Percentiles rank a stretch among this genome's conserved stretches.
phyloP scores from a whole-genome alignment of 2,888 invertebrate species.

The Tipula vernalis region DNA sequence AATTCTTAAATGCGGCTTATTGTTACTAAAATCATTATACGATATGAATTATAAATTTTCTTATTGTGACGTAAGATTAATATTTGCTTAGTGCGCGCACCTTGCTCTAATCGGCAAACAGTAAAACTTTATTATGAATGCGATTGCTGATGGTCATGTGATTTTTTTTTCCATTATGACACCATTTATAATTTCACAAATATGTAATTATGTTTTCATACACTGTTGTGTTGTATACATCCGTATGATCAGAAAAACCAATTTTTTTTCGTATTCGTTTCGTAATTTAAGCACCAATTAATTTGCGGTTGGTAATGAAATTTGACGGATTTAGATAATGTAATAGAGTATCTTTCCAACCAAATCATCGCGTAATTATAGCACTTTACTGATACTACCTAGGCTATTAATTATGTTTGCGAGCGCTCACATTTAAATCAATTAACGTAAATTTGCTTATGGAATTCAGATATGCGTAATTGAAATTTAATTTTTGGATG shows the following conservation, averaged over 20 bases:
- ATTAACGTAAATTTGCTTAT: neutral
- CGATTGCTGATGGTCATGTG: neutral
- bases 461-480: neutral
- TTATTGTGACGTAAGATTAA: neutral
- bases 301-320: neutral
- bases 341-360: too few relatives aligned
- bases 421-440: neutral
- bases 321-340: neutral
- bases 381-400: neutral
- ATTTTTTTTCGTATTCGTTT: neutral
- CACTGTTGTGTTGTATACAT: neutral
- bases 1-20: neutral
- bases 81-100: neutral
- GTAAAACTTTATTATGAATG: neutral
- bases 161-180: neutral
- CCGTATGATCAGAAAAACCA: neutral
- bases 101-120: neutral
- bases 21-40: neutral
- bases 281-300: neutral
- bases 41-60: neutral
- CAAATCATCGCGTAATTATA: neutral
- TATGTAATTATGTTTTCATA: neutral
- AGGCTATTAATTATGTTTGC: neutral
- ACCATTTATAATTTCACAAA: neutral
- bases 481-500: neutral